Conservation (phyloP, 2,888 invertebrate species). For the Eupsilia transversa region DNA sequence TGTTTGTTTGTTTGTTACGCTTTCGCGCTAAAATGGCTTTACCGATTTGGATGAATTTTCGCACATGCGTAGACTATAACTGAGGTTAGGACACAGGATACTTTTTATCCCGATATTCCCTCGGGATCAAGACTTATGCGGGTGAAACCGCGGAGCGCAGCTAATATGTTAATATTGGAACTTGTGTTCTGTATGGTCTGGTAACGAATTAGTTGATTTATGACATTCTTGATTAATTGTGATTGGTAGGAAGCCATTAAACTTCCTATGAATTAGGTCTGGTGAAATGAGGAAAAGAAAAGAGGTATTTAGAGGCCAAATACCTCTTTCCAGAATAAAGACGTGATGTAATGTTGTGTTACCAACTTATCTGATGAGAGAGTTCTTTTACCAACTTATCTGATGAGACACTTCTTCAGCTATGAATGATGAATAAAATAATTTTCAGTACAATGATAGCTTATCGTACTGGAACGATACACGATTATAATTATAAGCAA, state of each 20-base stretch:
- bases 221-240: background rate
- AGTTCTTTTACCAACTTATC: background rate
- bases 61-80: too few relatives aligned
- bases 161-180: conserved; percentile 3
- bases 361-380: background rate
- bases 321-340: background rate
- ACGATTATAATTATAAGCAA: background rate
- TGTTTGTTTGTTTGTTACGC: too few relatives aligned
- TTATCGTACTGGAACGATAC: background rate
- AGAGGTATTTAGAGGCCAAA: too few relatives aligned
- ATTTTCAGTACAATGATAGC: background rate
- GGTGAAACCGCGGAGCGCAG: too few relatives aligned
- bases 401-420: background rate
- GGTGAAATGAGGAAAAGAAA: too few relatives aligned
- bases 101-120: too few relatives aligned
- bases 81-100: too few relatives aligned
- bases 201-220: background rate
- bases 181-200: background rate
- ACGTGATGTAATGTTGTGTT: background rate
- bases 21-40: too few relatives aligned
- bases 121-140: too few relatives aligned
- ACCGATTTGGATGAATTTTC: too few relatives aligned
- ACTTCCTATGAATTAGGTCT: too few relatives aligned
- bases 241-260: background rate
- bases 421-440: background rate